Base-by-base conservation (phyloP, 2,888 invertebrate genomes). In the Embidobia sp. region DNA sequence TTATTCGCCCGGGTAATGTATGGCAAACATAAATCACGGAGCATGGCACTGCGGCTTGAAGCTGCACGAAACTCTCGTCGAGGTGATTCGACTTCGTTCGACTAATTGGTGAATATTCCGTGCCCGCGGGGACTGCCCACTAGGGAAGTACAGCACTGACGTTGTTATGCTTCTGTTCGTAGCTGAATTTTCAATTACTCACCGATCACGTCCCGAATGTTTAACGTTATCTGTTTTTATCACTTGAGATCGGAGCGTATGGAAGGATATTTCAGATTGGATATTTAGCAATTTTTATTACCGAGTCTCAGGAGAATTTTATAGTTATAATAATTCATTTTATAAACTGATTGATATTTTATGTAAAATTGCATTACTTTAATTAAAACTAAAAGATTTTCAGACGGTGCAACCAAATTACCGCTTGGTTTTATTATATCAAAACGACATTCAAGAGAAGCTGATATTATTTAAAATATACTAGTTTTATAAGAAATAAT, bases 1-100 rank as follows among this genome's bases (percentile, higher is more conserved):
- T 88, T 88, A 88, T 88, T 87, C 88, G 87, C 81, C 80, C 79
- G 87, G 81, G 83, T 88, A 88, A 88, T 88, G 85, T 85, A 85
- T 84, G 84, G 83, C 85, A 84, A 86, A 85, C 85, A 86, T 85
- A 85, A 84, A 86, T 85, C 86, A 86, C 84, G 37, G 78, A 80
- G 79, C 80, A 79, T 81, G 81, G 79, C 80, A 84, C 81, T 81
- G 80, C 80, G 82, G 84, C 81, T 81, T 79, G 79, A 82, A 84
- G 75, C 81, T 80, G 83, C 82, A 81, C 79, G 82, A 82, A 83
- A 85, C 84, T 84, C 81, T 78, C 80, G 80, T 80, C 79, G 82
- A 82, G 85, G 85, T 84, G 85, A 85, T 84, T 84, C 83, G 79
- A 74, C 70, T 74, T 66, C 55, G 74, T 67, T 77, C 76, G 74